Evolutionary conservation across 1,140 invertebrate species (phyloP).

Genomic region (Melanaphis sacchari): DNA sequence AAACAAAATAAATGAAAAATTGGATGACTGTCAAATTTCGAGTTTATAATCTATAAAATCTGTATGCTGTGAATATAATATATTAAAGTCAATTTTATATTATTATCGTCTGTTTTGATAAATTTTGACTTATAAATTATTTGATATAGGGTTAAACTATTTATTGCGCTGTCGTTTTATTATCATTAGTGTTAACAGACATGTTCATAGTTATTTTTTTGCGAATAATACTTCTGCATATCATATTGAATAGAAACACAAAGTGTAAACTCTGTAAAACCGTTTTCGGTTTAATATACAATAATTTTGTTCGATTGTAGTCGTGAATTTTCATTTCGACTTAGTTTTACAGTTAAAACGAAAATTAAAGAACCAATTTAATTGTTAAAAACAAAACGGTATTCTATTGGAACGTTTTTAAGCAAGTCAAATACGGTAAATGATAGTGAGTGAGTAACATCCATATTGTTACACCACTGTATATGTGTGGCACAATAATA

Average conservation of each 20-base stretch:
- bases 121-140: not conserved
- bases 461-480: not conserved
- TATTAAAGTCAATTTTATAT: not conserved
- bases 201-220: no score
- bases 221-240: no score
- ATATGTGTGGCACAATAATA: no score
- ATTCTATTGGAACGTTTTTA: not conserved
- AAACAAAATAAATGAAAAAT: conserved; percentile 8
- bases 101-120: not conserved
- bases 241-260: no score
- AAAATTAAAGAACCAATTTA: not conserved
- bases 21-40: not conserved
- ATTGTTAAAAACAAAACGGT: no score
- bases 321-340: not conserved
- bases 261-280: not conserved
- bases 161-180: no score
- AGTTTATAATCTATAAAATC: not conserved
- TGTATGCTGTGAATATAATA: not conserved
- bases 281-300: not conserved
- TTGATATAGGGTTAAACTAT: not conserved
- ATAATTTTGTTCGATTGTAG: not conserved
- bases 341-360: not conserved
- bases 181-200: not conserved
- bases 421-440: not conserved
- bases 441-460: no score